These are phyloP conservation scores for Cheilosia vernalis DNA, from an alignment of 2,888 invertebrate genomes.

Conservation along the genomic window DNA sequence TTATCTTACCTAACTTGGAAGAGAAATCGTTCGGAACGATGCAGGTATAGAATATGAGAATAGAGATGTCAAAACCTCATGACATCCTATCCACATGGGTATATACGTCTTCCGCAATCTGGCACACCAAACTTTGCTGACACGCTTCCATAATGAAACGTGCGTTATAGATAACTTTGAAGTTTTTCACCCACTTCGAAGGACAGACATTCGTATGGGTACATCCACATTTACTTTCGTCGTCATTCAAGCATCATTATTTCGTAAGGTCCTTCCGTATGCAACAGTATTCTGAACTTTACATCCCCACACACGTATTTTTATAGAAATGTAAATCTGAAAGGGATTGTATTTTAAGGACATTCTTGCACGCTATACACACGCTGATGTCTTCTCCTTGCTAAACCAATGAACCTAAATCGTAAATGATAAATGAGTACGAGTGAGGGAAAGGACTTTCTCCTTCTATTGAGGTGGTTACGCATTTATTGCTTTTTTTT, in stretches of 20 bases:
- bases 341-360: conserved; percentile 41
- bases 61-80: no score
- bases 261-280: conserved; percentile 14
- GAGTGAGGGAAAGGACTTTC: conserved; percentile 14
- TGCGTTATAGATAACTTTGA: conserved; percentile 15
- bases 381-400: conserved; percentile 46
- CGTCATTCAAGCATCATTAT: conserved; percentile 15
- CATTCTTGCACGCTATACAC: conserved; percentile 46
- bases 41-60: no score
- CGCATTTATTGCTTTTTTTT: conserved; percentile 15
- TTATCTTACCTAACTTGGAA: no score
- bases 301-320: neutral
- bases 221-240: no score
- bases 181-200: conserved; percentile 19
- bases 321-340: conserved; percentile 45
- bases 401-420: conserved; percentile 61
- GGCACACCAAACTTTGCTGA: neutral
- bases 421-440: conserved; percentile 60
- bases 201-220: neutral
- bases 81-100: no score
- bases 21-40: no score
- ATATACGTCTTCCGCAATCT: neutral
- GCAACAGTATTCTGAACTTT: neutral
- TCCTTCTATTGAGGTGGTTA: conserved; percentile 7
- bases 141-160: neutral